These are phyloP conservation scores for Rhea pennata DNA, from an alignment of 2,113 vertebrate species.

Conservation along the genomic window DNA sequence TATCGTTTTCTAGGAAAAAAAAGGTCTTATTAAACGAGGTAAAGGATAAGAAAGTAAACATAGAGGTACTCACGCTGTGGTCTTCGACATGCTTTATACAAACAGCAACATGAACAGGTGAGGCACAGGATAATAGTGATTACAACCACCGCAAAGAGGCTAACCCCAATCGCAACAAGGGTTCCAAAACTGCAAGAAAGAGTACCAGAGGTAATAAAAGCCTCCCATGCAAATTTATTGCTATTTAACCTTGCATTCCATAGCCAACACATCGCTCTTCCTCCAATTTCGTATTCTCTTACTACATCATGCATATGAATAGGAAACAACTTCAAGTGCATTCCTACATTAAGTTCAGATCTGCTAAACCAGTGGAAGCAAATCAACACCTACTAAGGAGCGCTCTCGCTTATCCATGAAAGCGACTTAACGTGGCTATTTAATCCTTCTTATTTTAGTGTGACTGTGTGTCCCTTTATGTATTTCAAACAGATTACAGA, in stretches of 20 bases:
- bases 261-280: neutral
- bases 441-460: neutral
- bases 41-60: neutral
- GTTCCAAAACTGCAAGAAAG: conserved; percentile 69
- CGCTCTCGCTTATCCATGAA: accelerated
- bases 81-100: conserved; percentile 89
- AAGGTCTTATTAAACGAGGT: neutral
- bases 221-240: neutral
- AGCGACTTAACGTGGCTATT: accelerated
- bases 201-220: neutral
- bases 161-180: conserved; percentile 63
- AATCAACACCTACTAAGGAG: neutral
- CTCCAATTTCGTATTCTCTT: neutral
- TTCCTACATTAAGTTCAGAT: neutral
- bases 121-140: conserved; percentile 85
- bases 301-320: neutral
- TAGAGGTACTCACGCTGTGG: conserved; percentile 81
- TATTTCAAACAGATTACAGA: neutral
- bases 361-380: neutral
- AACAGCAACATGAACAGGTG: conserved; percentile 91
- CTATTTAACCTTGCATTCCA: neutral
- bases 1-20: neutral
- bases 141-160: conserved; percentile 41
- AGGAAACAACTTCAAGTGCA: neutral
- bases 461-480: neutral